Evolutionary conservation across 2,888 invertebrate species (phyloP).

Genomic region (Opisthograptis luteolata): DNA sequence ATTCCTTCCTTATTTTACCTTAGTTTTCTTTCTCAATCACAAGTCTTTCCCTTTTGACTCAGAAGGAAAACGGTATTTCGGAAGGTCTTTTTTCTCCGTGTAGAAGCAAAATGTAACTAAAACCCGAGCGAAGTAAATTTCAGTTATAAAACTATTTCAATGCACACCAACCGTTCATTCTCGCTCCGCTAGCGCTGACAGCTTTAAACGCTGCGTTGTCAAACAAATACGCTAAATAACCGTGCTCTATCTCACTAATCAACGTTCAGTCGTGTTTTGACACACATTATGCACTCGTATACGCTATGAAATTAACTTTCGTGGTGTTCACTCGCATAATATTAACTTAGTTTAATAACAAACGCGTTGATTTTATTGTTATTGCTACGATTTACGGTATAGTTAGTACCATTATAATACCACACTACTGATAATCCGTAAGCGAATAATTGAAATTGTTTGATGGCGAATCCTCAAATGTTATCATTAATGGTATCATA

Average conservation of each 20-base stretch:
- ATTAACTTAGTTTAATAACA: conserved; percentile 5
- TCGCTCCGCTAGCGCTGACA: conserved; percentile 27
- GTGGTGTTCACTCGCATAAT: conserved; percentile 9
- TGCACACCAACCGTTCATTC: conserved; percentile 19
- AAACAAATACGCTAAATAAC: conserved; percentile 39
- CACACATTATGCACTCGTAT: conserved; percentile 29
- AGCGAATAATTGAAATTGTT: not conserved
- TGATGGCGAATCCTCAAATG: too few species aligned
- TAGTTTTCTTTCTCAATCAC: too few species aligned
- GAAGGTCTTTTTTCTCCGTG: too few species aligned
- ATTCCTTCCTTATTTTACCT: too few species aligned
- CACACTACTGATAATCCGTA: not conserved
- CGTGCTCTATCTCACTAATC: conserved; percentile 50
- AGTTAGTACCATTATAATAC: not conserved
- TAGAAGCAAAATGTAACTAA: too few species aligned
- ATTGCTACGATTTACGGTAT: not conserved
- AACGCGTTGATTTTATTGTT: not conserved
- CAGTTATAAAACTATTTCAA: conserved; percentile 7
- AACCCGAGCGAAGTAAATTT: too few species aligned
- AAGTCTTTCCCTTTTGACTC: too few species aligned
- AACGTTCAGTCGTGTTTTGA: conserved; percentile 34
- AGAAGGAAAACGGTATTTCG: too few species aligned
- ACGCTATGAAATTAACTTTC: conserved; percentile 19
- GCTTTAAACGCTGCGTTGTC: conserved; percentile 22
- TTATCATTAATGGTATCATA: too few species aligned